Percentiles rank a stretch among this genome's conserved stretches.
phyloP scores from a whole-genome alignment of 2,888 invertebrate species.

The Geophilus truncorum region DNA sequence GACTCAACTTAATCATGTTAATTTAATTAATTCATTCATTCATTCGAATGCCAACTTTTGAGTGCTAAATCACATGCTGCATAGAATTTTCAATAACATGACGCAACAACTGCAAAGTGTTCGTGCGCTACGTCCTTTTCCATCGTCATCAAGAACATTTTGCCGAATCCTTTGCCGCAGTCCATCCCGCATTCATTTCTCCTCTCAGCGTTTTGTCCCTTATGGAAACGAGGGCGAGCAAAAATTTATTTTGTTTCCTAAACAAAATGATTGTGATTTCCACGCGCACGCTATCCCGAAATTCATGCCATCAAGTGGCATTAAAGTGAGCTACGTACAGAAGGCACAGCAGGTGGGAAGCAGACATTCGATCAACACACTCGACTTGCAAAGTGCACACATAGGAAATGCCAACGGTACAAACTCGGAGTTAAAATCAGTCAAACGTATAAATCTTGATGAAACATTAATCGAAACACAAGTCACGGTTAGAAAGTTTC shows the following conservation, averaged over 20 bases:
- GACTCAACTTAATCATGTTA: not conserved
- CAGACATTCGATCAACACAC: not conserved
- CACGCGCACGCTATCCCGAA: constrained; percentile 3
- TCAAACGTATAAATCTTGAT: constrained; percentile 11
- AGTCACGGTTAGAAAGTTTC: not conserved
- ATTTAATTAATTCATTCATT: not conserved
- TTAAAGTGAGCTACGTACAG: not conserved
- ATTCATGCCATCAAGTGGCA: constrained; percentile 25
- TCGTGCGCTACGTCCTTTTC: not conserved
- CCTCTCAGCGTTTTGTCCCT: not conserved
- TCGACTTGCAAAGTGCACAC: constrained; percentile 1
- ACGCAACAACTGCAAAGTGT: not conserved
- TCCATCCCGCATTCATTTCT: not conserved
- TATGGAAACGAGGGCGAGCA: not conserved
- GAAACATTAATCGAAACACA: not conserved
- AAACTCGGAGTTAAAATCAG: not conserved
- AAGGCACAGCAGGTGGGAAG: not conserved
- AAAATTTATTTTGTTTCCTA: constrained; percentile 25
- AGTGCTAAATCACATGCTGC: not conserved
- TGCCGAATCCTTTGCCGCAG: not conserved
- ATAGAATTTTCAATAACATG: not conserved
- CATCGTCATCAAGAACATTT: too few species aligned
- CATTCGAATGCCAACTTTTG: too few species aligned
- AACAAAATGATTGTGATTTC: constrained; percentile 21
- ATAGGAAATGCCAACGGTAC: not conserved